These are phyloP conservation scores for Panthera tigris DNA, from an alignment of 2,113 vertebrate genomes.

Conservation along the genomic window DNA sequence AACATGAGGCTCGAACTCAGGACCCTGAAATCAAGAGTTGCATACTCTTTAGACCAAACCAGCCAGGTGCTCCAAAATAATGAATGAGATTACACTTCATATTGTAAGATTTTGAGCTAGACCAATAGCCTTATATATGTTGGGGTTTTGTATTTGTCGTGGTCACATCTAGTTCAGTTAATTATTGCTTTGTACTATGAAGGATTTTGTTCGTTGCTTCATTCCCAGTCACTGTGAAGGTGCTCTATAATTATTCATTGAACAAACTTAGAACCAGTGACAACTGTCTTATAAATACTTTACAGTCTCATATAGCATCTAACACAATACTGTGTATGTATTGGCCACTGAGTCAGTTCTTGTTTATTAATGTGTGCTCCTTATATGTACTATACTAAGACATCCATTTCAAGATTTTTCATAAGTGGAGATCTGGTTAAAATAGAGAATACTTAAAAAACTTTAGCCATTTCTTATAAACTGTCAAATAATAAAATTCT, in stretches of 20 bases:
- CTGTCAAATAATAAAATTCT: background rate
- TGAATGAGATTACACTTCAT: background rate
- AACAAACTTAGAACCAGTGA: background rate
- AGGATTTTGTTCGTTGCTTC: background rate
- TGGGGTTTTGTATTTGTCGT: background rate
- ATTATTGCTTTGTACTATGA: background rate
- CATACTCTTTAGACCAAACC: background rate
- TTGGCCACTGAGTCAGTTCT: background rate
- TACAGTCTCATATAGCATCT: background rate
- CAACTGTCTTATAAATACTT: background rate
- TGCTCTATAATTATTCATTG: background rate
- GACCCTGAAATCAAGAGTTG: background rate
- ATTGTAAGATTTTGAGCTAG: background rate
- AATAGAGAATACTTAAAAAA: background rate
- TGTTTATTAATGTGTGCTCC: background rate
- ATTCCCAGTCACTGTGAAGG: background rate
- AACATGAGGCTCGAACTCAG: background rate
- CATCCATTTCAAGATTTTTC: background rate
- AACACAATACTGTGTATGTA: background rate
- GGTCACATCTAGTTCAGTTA: background rate
- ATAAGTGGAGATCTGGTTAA: background rate
- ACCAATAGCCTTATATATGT: background rate
- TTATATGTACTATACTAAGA: background rate
- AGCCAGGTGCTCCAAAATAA: background rate
- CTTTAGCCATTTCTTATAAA: background rate